Evolutionary conservation across 1,140 invertebrate species (phyloP).

Genomic region (Leptinotarsa texana): DNA sequence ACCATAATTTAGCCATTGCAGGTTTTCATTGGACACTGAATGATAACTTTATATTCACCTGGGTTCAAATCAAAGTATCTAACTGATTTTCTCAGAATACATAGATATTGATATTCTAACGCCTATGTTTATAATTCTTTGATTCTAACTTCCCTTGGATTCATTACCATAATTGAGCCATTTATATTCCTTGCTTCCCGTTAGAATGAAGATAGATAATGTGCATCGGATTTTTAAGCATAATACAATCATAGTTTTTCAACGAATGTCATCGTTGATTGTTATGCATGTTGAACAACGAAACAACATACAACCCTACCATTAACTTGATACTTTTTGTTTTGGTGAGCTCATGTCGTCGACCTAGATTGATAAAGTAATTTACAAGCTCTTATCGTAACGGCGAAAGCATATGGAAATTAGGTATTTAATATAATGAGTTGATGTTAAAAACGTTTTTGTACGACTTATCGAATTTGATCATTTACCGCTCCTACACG

Average conservation of each 20-base stretch:
- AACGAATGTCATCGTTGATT: not conserved
- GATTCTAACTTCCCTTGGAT: not conserved
- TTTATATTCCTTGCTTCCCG: not conserved
- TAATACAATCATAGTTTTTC: not conserved
- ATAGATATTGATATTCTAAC: too few species aligned
- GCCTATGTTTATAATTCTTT: not conserved
- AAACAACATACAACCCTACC: not conserved
- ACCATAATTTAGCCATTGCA: not conserved
- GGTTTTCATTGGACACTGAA: too few species aligned
- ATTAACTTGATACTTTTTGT: not conserved
- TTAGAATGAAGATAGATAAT: slow-evolving; percentile 3
- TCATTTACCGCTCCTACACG: too few species aligned
- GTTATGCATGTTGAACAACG: not conserved
- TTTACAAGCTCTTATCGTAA: not conserved
- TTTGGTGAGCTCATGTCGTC: not conserved
- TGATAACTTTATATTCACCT: too few species aligned
- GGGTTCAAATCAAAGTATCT: too few species aligned
- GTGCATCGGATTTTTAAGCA: not conserved
- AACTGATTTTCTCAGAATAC: too few species aligned
- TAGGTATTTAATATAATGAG: not conserved
- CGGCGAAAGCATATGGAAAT: not conserved
- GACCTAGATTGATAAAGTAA: slow-evolving; percentile 3
- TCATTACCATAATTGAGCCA: not conserved
- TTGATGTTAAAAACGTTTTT: too few species aligned
- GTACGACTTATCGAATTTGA: too few species aligned